Evolutionary conservation across 1,140 invertebrate genomes (phyloP), one percentile per base, ranked within the genome.

Genomic region (Drosophila tropicalis): DNA sequence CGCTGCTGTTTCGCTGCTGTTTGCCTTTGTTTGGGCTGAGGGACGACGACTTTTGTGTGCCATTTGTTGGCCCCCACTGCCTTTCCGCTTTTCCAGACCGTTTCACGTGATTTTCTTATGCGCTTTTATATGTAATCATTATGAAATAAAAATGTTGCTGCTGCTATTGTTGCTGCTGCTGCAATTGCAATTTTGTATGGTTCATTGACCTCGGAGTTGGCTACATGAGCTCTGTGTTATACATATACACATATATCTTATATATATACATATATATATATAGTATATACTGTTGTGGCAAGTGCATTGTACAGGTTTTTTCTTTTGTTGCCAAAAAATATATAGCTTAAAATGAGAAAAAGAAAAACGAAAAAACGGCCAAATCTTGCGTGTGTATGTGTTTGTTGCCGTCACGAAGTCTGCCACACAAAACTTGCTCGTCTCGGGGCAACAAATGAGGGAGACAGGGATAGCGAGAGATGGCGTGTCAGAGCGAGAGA

Each of bases 261-360:
- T 22, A 22, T 22, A 19, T 19, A 19, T 9, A 17, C 0, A 47
- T 19, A 19, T 47, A 47, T 19, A 19, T 9, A 9, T 47, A 51
- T 29, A 29, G 29, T 29, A 29, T 6, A 51, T 77, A 74, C 71
- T 83, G 68, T 76, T 87, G 84, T 89, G 84, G 84, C 84, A 87
- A 87, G 84, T 87, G 84, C 77, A 89, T 47, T 72, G 72, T 84
- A 87, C 84, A 84, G 80, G 80, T 87, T 87, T 87, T 83, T 70
- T 81, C 70, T 87, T 87, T 73, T 79, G 84, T 70, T 80, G 84
- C 79, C 83, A 87, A 58, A 61, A 51, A 34, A 64, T 13, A 78
- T 44, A 62, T 29, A 62, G 17, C 25, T 15, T 65, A 19, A 57
- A 36, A 36, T 12, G 34, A 10, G 62, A 62, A 36, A 62, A 70